A percentile compares a stretch with the other conserved stretches of the same genome.
These are phyloP conservation scores for Ciconia stormi DNA, from an alignment of 2,113 vertebrate genomes.

Conservation along the genomic window DNA sequence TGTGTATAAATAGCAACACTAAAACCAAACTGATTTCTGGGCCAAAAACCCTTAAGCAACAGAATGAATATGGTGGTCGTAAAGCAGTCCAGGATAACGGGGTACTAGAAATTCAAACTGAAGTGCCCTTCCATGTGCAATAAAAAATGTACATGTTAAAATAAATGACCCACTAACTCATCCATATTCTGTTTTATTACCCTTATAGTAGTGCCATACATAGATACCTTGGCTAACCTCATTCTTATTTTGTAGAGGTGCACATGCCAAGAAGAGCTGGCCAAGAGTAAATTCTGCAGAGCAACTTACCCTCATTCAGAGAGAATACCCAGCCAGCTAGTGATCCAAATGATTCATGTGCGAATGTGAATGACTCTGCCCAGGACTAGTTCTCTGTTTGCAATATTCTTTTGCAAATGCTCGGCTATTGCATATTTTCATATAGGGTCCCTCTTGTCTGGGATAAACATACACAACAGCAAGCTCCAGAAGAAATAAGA, in stretches of 20 bases:
- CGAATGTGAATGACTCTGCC: neutral
- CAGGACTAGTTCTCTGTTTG: neutral
- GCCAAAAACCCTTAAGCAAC: neutral
- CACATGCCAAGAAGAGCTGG: slow-evolving; percentile 20
- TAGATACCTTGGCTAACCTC: slow-evolving; percentile 31
- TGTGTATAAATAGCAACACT: neutral
- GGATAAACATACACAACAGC: neutral
- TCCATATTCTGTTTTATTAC: neutral
- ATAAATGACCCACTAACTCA: neutral
- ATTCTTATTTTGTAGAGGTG: neutral
- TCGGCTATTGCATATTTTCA: neutral
- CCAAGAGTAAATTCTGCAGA: slow-evolving; percentile 22
- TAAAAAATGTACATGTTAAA: neutral
- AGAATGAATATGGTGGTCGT: neutral
- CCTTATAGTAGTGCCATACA: neutral
- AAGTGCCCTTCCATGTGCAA: neutral
- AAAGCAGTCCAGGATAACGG: neutral
- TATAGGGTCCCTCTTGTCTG: neutral
- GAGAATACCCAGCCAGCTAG: neutral
- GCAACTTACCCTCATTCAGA: neutral
- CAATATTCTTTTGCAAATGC: neutral
- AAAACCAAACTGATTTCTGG: neutral
- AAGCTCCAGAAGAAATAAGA: neutral
- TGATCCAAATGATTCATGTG: neutral
- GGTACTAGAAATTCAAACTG: neutral